These are phyloP conservation scores for Dione vanillae DNA, from an alignment of 2,888 invertebrate genomes.

Conservation along the genomic window DNA sequence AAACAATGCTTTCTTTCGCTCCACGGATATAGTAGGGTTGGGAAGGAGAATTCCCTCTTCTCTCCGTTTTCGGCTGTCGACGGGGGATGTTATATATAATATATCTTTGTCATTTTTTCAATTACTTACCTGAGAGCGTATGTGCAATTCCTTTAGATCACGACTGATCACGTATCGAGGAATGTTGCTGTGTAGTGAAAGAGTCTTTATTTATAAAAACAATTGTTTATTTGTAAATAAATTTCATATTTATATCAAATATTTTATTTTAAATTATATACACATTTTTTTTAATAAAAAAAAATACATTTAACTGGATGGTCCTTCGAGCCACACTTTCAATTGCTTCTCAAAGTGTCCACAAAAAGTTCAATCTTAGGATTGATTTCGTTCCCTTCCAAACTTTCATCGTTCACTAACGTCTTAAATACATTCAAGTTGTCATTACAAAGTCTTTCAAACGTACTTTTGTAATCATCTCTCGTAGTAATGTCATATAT, in stretches of 20 bases:
- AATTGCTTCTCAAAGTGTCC: conserved; percentile 15
- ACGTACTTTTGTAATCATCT: conserved; percentile 48
- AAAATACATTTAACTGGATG: not conserved
- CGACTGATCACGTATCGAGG: not conserved
- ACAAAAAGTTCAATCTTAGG: conserved; percentile 45
- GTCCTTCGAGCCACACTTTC: not conserved
- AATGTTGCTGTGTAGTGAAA: not conserved
- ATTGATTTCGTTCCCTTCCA: conserved; percentile 21
- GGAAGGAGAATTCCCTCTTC: too few relatives aligned
- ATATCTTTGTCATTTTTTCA: too few relatives aligned
- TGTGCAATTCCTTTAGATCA: too few relatives aligned
- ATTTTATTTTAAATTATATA: conserved; percentile 6
- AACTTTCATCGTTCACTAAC: not conserved
- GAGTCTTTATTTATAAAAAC: not conserved
- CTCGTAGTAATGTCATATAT: conserved; percentile 29
- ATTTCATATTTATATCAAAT: conserved; percentile 6
- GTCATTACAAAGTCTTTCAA: conserved; percentile 57
- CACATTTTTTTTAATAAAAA: not conserved
- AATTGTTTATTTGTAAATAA: conserved; percentile 34
- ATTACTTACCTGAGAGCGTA: too few relatives aligned
- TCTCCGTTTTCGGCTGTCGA: too few relatives aligned
- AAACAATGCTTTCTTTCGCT: too few relatives aligned
- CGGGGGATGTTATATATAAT: too few relatives aligned
- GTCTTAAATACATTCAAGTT: conserved; percentile 54
- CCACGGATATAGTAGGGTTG: too few relatives aligned